Percentiles rank a stretch among this genome's conserved stretches.
Conservation (phyloP, 2,113 vertebrate genomes). For the Lophius piscatorius region DNA sequence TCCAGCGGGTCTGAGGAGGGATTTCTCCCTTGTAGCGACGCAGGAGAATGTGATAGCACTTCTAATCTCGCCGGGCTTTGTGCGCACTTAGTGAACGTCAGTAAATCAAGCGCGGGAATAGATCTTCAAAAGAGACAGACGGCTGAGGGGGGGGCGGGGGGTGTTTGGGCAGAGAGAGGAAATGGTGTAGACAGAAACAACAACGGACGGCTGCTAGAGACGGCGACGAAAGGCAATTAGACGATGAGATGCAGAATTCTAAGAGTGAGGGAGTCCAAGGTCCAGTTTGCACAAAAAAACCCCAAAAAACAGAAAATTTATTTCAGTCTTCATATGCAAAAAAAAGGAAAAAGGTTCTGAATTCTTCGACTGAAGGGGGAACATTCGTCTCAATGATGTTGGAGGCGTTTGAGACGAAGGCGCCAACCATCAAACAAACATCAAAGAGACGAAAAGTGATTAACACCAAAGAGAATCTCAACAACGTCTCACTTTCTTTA, state of each 20-base stretch:
- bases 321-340: too few species aligned
- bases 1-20: constrained; percentile 1
- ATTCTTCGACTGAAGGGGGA: too few species aligned
- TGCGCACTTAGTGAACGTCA: constrained; percentile 46
- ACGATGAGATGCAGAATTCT: constrained; percentile 15
- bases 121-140: constrained; percentile 52
- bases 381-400: too few species aligned
- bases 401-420: too few species aligned
- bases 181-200: constrained; percentile 1
- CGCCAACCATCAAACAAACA: too few species aligned
- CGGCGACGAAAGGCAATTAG: constrained; percentile 15
- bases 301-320: too few species aligned
- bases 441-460: too few species aligned
- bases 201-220: not conserved
- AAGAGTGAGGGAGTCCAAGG: constrained; percentile 4
- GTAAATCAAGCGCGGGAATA: constrained; percentile 55
- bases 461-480: too few species aligned
- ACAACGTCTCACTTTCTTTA: too few species aligned
- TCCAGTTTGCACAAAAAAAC: too few species aligned
- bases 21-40: constrained; percentile 46
- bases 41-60: constrained; percentile 51
- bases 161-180: not conserved
- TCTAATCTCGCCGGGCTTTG: constrained; percentile 51
- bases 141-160: not conserved
- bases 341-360: too few species aligned